These are phyloP conservation scores for Numida meleagris DNA, from an alignment of 2,113 vertebrate species.

Conservation along the genomic window DNA sequence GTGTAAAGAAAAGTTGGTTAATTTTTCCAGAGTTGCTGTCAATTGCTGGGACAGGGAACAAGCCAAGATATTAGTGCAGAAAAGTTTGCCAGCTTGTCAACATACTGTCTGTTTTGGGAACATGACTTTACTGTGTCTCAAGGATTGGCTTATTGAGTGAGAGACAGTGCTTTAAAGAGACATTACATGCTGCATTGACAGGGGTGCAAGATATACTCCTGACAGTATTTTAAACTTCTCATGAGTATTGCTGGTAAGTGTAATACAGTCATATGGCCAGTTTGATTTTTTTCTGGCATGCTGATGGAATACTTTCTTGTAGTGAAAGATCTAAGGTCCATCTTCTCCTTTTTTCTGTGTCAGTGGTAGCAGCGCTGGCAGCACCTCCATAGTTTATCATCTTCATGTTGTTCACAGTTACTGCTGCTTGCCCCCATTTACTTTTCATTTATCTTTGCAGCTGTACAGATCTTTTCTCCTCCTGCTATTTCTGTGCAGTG, in stretches of 20 bases:
- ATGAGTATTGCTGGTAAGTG: background rate
- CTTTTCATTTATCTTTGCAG: background rate
- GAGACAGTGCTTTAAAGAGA: conserved; percentile 17
- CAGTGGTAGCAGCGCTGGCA: background rate
- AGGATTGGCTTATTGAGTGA: background rate
- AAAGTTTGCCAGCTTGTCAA: background rate
- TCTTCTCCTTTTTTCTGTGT: background rate
- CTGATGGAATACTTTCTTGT: background rate
- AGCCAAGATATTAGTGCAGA: conserved; percentile 3
- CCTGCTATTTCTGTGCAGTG: background rate
- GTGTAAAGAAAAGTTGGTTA: conserved; percentile 52
- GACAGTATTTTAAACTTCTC: background rate
- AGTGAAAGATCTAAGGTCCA: background rate
- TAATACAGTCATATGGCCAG: background rate
- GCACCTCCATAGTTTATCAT: background rate
- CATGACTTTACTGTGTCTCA: background rate
- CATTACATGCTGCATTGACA: background rate
- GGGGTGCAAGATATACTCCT: background rate
- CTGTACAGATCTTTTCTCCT: background rate
- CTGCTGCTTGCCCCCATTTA: background rate
- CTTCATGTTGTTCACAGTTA: background rate
- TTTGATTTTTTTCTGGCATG: background rate
- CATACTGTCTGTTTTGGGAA: background rate
- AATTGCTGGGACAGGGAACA: conserved; percentile 6
- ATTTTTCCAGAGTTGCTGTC: conserved; percentile 44